Percentiles rank a stretch among this genome's conserved stretches.
These are phyloP conservation scores for Julus scandinavius DNA, from an alignment of 2,888 invertebrate species.

Conservation along the genomic window DNA sequence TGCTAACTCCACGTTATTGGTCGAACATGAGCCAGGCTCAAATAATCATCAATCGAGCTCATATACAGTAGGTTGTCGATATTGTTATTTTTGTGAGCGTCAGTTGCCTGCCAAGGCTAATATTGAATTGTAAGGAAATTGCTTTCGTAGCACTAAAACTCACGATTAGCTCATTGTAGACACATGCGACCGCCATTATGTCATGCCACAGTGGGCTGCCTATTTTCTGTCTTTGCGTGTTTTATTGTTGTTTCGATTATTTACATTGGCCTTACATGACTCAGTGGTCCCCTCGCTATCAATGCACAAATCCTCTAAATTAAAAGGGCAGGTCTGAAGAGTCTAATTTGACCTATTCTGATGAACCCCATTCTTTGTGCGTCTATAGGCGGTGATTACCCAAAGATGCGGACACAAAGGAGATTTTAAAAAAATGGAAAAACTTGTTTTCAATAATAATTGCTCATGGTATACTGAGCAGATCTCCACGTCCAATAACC, in stretches of 20 bases:
- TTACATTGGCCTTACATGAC: not conserved
- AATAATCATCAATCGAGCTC: not conserved
- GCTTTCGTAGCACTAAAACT: not conserved
- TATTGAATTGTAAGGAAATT: not conserved
- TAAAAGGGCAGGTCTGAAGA: not conserved
- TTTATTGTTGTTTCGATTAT: conserved; percentile 33
- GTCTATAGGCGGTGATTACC: not conserved
- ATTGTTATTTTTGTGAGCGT: not conserved
- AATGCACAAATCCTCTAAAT: not conserved
- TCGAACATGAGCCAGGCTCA: not conserved
- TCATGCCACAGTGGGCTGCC: not conserved
- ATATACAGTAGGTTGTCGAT: not conserved
- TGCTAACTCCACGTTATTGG: not conserved
- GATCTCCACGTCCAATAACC: not conserved
- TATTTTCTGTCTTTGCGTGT: not conserved
- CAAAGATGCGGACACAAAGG: conserved; percentile 11
- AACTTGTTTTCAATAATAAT: conserved; percentile 13
- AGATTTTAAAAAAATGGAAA: not conserved
- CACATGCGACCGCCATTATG: not conserved
- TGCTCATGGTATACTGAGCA: not conserved
- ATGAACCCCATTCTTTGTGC: not conserved
- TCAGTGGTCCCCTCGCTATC: not conserved
- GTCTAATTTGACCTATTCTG: not conserved
- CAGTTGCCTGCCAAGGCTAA: conserved; percentile 19
- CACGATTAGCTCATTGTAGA: conserved; percentile 8